phyloP scores from a whole-genome alignment of 2,888 invertebrate genomes.

The Caenorhabditis sp. region DNA sequence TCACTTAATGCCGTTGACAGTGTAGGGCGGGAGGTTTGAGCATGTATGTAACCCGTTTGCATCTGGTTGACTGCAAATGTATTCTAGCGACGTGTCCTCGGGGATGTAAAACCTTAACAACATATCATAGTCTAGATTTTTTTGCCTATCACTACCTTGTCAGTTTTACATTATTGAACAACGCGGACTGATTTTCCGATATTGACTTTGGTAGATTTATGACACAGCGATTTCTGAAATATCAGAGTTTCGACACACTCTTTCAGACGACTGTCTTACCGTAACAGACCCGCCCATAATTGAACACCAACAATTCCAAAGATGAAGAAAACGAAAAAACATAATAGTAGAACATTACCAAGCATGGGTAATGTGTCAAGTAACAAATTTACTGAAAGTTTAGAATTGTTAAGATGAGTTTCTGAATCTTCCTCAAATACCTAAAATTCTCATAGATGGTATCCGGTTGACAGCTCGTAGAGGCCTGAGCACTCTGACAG shows the following conservation, averaged over 20 bases:
- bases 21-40: slow-evolving; percentile 89
- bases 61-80: slow-evolving; percentile 94
- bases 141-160: slow-evolving; percentile 66
- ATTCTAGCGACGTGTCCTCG: slow-evolving; percentile 88
- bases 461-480: slow-evolving; percentile 98
- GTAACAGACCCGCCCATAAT: slow-evolving; percentile 97
- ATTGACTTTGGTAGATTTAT: slow-evolving; percentile 79
- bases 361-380: slow-evolving; percentile 99
- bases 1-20: slow-evolving; percentile 86
- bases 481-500: slow-evolving; percentile 96
- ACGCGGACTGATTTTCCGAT: slow-evolving; percentile 71
- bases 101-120: slow-evolving; percentile 82
- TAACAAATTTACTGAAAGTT: slow-evolving; percentile 92
- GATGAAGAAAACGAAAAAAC: slow-evolving; percentile 99
- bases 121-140: neutral
- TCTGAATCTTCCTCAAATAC: no score
- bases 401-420: no score
- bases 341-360: slow-evolving; percentile 95
- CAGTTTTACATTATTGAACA: slow-evolving; percentile 78
- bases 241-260: neutral
- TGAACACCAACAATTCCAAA: slow-evolving; percentile 99
- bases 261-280: slow-evolving; percentile 87
- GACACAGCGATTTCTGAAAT: slow-evolving; percentile 82
- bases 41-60: slow-evolving; percentile 97
- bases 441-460: slow-evolving; percentile 89